Evolutionary conservation across 2,888 invertebrate genomes (phyloP), one percentile per base, ranked within the genome.

Genomic region (Plebejus anna): DNA sequence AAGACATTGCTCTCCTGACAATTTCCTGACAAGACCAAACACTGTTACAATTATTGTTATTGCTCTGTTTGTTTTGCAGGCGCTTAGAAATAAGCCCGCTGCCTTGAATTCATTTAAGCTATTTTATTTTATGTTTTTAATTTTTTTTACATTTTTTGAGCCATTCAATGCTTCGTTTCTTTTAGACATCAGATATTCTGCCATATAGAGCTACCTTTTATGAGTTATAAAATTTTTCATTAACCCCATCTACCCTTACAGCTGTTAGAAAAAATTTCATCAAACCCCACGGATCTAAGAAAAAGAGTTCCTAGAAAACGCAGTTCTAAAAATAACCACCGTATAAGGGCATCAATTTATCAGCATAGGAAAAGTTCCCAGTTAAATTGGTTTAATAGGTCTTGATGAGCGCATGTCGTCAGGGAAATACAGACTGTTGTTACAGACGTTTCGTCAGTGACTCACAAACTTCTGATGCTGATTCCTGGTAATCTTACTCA

Each of bases 321-420:
- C 4, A 11, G 32, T 4, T 66, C 66, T 66, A 66, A 66, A 66
- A 66, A 66, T 42, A 72, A 4, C 42, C 13, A 11, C 9, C 22
- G 22, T 22, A 47, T 47, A 72, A 9, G 32, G 47, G 13, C 28
- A 51, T 51, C 73, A 73, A 55, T 73, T 73, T 7, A 55, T 32
- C 51, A 32, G 16, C 51, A 28, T 32, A 73, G 51, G 73, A 73
- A 72, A 73, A 73, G 73, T 73, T 51, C 51, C 72, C 42, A 11
- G 38, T 42, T 73, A 16, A 73, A 73, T 55, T 51, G 73, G 47
- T 55, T 73, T 51, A 73, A 73, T 73, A 28, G 73, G 51, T 47
- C 73, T 73, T 42, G 22, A 72, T 73, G 32, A 73, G 2, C 13
- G 55, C 55, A 4, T 7, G 72, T n/a, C 11, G 13, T 47, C 73